Percentiles rank a stretch among this genome's conserved stretches.
Conservation (phyloP, 2,888 invertebrate species). For the Nymphalis urticae region DNA sequence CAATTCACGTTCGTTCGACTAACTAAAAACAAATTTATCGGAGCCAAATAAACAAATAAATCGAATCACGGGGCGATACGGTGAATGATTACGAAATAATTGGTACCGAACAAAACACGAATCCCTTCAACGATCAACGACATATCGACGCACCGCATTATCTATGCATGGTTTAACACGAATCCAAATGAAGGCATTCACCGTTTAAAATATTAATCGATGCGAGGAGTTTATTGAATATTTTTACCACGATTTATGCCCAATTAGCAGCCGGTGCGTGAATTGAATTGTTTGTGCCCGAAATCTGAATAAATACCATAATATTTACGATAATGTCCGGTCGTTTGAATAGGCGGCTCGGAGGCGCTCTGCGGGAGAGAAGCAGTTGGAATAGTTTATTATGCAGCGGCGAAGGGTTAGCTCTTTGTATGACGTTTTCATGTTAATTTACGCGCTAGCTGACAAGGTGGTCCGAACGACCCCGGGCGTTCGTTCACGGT, state of each 20-base stretch:
- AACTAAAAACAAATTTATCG: slow-evolving; percentile 56
- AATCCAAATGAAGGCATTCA: slow-evolving; percentile 74
- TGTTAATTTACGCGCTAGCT: slow-evolving; percentile 51
- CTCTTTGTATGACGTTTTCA: slow-evolving; percentile 74
- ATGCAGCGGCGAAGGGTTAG: slow-evolving; percentile 74
- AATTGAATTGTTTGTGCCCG: slow-evolving; percentile 80
- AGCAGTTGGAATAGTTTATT: slow-evolving; percentile 61
- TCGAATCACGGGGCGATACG: slow-evolving; percentile 42
- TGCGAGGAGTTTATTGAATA: slow-evolving; percentile 76
- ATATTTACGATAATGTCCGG: slow-evolving; percentile 80
- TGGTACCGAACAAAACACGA: slow-evolving; percentile 52
- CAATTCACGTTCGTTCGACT: slow-evolving; percentile 36
- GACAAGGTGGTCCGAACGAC: slow-evolving; percentile 46
- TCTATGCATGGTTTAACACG: slow-evolving; percentile 66
- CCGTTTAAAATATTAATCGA: slow-evolving; percentile 73
- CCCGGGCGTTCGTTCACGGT: slow-evolving; percentile 47
- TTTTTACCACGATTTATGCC: slow-evolving; percentile 77
- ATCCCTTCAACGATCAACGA: slow-evolving; percentile 57
- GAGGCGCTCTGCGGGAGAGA: slow-evolving; percentile 65
- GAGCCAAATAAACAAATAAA: slow-evolving; percentile 50
- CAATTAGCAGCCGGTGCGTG: slow-evolving; percentile 78
- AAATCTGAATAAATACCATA: slow-evolving; percentile 79
- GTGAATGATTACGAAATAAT: slow-evolving; percentile 44
- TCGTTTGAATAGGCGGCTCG: slow-evolving; percentile 68
- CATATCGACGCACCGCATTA: slow-evolving; percentile 64